Percentiles rank a stretch among this genome's conserved stretches.
phyloP scores from a whole-genome alignment of 2,888 invertebrate species.

The Sicus ferrugineus region DNA sequence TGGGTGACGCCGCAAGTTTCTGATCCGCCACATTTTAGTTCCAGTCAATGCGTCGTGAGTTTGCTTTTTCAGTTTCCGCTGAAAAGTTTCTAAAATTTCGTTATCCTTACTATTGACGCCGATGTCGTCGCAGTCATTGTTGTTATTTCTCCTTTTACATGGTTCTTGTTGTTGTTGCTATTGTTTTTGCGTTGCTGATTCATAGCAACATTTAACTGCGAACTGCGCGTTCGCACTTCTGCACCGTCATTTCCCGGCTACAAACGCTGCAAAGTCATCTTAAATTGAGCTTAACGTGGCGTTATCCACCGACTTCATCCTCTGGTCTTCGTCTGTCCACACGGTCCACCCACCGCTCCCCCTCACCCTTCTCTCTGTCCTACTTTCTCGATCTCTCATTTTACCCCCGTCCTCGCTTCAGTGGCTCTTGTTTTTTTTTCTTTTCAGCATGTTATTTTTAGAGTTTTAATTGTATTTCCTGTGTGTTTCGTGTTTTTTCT shows the following conservation, averaged over 20 bases:
- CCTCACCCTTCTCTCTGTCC: not conserved
- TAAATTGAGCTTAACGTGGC: conserved; percentile 34
- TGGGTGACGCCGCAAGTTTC: not conserved
- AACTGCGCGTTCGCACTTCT: conserved; percentile 2
- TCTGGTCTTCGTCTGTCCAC: too few relatives aligned
- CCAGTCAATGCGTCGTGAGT: not conserved
- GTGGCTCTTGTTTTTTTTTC: not conserved
- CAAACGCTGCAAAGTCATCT: conserved; percentile 24
- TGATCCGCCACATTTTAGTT: conserved; percentile 7
- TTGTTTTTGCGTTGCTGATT: conserved; percentile 1
- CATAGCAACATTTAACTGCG: conserved; percentile 14
- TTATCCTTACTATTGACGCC: too few relatives aligned
- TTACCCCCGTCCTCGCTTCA: not conserved
- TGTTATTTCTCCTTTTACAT: not conserved
- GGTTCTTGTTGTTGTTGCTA: not conserved
- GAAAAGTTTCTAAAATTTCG: not conserved
- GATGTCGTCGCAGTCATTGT: not conserved
- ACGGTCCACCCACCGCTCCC: too few relatives aligned
- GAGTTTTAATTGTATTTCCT: conserved; percentile 15
- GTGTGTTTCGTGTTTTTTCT: not conserved
- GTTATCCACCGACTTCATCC: conserved; percentile 19
- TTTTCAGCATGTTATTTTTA: conserved; percentile 4
- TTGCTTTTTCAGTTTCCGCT: not conserved
- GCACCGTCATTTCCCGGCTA: conserved; percentile 14
- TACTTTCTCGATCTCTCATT: not conserved